These are phyloP conservation scores for Drosophila atroscutellata DNA, from an alignment of 2,888 invertebrate species.

Conservation along the genomic window DNA sequence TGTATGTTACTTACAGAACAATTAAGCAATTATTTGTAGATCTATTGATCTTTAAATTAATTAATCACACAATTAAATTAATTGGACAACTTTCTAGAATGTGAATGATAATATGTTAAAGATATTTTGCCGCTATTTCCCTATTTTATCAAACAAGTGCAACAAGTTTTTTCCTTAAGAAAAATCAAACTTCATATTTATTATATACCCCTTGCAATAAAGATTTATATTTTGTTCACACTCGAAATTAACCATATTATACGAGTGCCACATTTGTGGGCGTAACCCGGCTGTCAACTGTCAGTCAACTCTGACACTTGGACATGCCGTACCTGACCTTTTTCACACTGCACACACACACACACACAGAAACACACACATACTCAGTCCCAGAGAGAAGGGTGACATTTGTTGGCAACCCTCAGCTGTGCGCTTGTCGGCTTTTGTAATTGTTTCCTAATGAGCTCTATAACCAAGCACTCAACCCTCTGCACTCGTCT, in stretches of 20 bases:
- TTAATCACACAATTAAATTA: not conserved
- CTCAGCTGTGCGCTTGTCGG: conserved; percentile 46
- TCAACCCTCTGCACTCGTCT: not conserved
- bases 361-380: conserved; percentile 1
- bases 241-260: conserved; percentile 69
- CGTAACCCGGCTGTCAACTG: conserved; percentile 66
- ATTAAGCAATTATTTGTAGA: not conserved
- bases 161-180: conserved; percentile 17
- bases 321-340: conserved; percentile 72
- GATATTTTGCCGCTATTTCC: not conserved
- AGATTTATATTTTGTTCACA: conserved; percentile 17
- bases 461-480: conserved; percentile 52
- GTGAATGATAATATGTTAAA: too few species aligned
- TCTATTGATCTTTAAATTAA: not conserved
- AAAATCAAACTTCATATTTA: not conserved
- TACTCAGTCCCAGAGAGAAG: conserved; percentile 23
- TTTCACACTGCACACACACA: conserved; percentile 35
- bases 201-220: not conserved
- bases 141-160: not conserved
- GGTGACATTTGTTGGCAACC: conserved; percentile 64
- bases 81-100: not conserved
- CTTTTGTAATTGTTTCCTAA: conserved; percentile 73
- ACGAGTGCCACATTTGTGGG: conserved; percentile 70
- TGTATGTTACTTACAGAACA: not conserved
- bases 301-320: conserved; percentile 70